phyloP scores from a whole-genome alignment of 2,113 vertebrate species.

The Quiscalus mexicanus region DNA sequence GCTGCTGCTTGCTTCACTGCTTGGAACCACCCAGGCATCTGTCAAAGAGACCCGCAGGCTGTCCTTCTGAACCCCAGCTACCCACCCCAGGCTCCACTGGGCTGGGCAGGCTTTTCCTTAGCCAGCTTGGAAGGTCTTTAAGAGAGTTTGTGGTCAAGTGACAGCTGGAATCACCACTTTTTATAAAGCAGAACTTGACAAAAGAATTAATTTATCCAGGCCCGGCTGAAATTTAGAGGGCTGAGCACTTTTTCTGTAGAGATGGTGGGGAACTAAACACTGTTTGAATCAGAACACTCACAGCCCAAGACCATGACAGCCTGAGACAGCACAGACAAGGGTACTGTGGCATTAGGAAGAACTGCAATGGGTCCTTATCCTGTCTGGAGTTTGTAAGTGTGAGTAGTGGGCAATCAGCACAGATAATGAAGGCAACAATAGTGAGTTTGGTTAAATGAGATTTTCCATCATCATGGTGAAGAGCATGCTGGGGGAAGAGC shows the following conservation, averaged over 20 bases:
- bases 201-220: not conserved
- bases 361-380: not conserved
- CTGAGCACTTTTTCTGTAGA: not conserved
- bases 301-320: not conserved
- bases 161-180: not conserved
- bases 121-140: not conserved
- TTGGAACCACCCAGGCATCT: constrained; percentile 11
- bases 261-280: not conserved
- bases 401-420: accelerated
- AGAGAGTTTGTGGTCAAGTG: not conserved
- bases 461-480: not conserved
- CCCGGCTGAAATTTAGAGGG: not conserved
- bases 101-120: not conserved
- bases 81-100: not conserved
- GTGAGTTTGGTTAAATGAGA: not conserved
- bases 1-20: not conserved
- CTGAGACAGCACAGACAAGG: not conserved
- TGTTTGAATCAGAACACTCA: not conserved
- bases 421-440: not conserved
- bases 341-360: not conserved
- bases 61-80: not conserved
- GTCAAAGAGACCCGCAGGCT: not conserved
- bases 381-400: not conserved
- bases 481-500: not conserved
- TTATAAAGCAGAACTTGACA: not conserved